phyloP scores from a whole-genome alignment of 2,113 vertebrate genomes.

The Romanogobio albipinnatus region DNA sequence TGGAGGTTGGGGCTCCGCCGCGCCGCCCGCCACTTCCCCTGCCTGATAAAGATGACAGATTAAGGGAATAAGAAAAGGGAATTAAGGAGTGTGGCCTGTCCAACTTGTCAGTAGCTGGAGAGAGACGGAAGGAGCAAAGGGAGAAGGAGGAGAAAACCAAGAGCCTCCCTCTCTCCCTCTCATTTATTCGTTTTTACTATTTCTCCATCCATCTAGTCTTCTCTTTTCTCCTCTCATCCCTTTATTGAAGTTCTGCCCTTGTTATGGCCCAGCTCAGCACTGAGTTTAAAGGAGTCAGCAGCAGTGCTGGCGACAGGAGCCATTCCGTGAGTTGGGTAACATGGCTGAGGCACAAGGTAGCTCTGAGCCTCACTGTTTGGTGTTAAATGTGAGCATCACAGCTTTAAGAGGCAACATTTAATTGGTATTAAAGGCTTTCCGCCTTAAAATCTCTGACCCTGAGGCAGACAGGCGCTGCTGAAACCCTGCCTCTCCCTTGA shows the following conservation, averaged over 20 bases:
- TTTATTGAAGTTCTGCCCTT: conserved; percentile 27
- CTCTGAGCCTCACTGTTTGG: conserved; percentile 58
- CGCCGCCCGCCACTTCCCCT: conserved; percentile 82
- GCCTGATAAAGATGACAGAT: conserved; percentile 99
- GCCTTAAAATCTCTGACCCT: conserved; percentile 78
- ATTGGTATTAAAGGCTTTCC: conserved; percentile 84
- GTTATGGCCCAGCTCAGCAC: background rate
- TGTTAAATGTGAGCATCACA: conserved; percentile 76
- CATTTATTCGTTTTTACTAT: conserved; percentile 20
- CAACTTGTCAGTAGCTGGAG: conserved; percentile 82
- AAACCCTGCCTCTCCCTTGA: conserved; percentile 49
- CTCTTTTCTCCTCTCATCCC: background rate
- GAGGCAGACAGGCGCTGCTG: conserved; percentile 61
- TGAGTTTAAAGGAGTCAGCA: conserved; percentile 43
- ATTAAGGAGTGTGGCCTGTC: conserved; percentile 94
- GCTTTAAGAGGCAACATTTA: conserved; percentile 81
- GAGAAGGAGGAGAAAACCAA: conserved; percentile 48
- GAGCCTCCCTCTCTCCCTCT: background rate
- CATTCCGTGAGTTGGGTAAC: conserved; percentile 61
- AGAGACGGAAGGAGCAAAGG: conserved; percentile 60
- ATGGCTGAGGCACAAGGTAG: conserved; percentile 59
- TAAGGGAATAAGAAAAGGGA: conserved; percentile 95
- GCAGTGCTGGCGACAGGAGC: conserved; percentile 25
- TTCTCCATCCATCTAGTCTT: conserved; percentile 23
- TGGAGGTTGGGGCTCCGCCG: conserved; percentile 81